Base-by-base conservation (phyloP, 2,888 invertebrate genomes). In the Hypercompe scribonia region DNA sequence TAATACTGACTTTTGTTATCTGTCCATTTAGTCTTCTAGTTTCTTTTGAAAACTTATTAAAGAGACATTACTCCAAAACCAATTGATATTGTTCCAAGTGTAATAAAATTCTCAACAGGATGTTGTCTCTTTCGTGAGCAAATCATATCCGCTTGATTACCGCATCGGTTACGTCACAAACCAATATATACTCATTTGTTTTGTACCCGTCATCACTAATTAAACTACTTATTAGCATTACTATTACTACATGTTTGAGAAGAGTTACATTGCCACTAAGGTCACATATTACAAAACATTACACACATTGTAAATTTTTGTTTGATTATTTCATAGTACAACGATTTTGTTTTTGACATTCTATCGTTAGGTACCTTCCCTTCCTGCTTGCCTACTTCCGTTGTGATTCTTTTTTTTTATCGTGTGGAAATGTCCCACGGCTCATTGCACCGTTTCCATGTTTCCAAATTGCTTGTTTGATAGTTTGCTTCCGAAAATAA, bases 201-300 rank as follows among this genome's bases (percentile, higher is more conserved):
- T 76, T 73, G 71, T 39, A 33, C 58, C 70, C 67, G 78, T 78
- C 80, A 81, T 73, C 82, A 74, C 72, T 84, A 76, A 84, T 84
- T 81, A 76, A 78, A 78, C 33, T 24, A 74, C 72, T 39, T 3
- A 63, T 66, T 70, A 69, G 54, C n/a, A 58, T 34, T 73, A 71
- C 68, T 73, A 39, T 64, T 72, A 61, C 67, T 75, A 75, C 66
- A 46, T 36, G 42, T 63, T 63, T 46, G 36, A 28, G 36, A 61
- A 67, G 64, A 34, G 36, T 61, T 36, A 58, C 54, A 58, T 28
- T 21, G 10, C 18, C 33, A 8, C 50, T 33, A 42, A 46, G 42
- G 24, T 70, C 24, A 42, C n/a, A 13, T 24, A 33, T 70, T 58
- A 46, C 70, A 24, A 18, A 70, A 34, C 50, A 15, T 5, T 39